phyloP scores from a whole-genome alignment of 1,140 invertebrate species.

The Drosophila pseudoananassae region DNA sequence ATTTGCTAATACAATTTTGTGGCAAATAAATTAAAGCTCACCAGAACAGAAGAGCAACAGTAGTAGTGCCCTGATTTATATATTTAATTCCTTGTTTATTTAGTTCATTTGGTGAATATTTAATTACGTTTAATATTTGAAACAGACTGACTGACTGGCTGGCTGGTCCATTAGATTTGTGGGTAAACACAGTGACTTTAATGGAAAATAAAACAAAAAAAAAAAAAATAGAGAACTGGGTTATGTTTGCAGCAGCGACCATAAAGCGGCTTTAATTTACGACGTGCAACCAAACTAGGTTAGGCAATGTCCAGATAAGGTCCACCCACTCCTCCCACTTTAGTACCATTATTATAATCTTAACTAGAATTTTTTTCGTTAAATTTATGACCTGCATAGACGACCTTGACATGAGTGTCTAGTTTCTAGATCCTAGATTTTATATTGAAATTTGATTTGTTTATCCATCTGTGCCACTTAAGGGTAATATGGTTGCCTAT shows the following conservation, averaged over 20 bases:
- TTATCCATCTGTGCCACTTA: conserved; percentile 29
- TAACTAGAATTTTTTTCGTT: neutral
- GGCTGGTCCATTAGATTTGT: conserved; percentile 19
- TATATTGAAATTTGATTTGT: conserved; percentile 28
- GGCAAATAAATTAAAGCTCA: conserved; percentile 58
- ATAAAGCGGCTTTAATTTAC: conserved; percentile 62
- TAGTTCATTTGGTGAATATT: conserved; percentile 43
- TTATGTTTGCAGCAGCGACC: conserved; percentile 57
- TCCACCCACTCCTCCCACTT: neutral
- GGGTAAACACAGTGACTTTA: conserved; percentile 12
- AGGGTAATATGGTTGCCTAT: conserved; percentile 7
- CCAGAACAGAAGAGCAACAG: neutral
- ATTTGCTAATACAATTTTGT: conserved; percentile 69
- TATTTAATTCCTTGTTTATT: conserved; percentile 26
- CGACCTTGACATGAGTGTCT: conserved; percentile 22
- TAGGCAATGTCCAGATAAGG: conserved; percentile 61
- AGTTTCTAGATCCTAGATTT: neutral
- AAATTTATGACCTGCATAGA: neutral
- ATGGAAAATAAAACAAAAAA: conserved; percentile 2
- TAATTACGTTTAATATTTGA: conserved; percentile 52
- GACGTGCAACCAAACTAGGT: conserved; percentile 58
- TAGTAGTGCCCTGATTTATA: conserved; percentile 28
- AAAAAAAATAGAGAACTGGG: conserved; percentile 39
- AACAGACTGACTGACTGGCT: conserved; percentile 1
- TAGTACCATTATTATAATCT: conserved; percentile 24